These are phyloP conservation scores for Hypanus sabinus DNA, from an alignment of 2,113 vertebrate species.

Conservation along the genomic window DNA sequence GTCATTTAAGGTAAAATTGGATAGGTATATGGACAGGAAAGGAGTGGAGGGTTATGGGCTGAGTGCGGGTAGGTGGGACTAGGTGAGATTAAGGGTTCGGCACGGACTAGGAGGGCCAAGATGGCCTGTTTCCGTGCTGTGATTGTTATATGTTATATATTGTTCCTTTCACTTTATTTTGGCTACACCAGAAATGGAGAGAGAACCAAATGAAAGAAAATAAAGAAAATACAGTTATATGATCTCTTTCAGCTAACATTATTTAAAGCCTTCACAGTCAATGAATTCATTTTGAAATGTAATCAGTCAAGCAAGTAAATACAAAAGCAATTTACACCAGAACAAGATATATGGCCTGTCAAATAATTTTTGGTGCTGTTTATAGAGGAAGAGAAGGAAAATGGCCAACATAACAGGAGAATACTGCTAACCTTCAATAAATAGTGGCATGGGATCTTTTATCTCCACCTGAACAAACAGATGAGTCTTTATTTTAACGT, in stretches of 20 bases:
- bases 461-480: background rate
- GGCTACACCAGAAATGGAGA: background rate
- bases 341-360: background rate
- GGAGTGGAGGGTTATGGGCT: no score
- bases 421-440: background rate
- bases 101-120: no score
- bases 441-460: background rate
- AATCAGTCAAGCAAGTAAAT: background rate
- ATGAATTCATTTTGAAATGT: background rate
- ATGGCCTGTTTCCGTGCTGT: no score
- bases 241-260: background rate
- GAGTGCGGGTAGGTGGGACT: no score
- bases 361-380: background rate
- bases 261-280: background rate
- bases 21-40: no score
- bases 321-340: background rate
- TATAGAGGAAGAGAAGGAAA: background rate
- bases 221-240: background rate
- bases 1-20: no score
- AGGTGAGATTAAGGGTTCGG: no score
- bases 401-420: background rate
- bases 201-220: background rate
- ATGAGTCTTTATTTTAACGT: background rate
- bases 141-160: no score
- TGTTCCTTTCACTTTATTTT: background rate